A percentile compares a stretch with the other conserved stretches of the same genome.
Conservation (phyloP, 30 jellyfish, hydroid and myxozoan species). For the Rhopilema esculentum region DNA sequence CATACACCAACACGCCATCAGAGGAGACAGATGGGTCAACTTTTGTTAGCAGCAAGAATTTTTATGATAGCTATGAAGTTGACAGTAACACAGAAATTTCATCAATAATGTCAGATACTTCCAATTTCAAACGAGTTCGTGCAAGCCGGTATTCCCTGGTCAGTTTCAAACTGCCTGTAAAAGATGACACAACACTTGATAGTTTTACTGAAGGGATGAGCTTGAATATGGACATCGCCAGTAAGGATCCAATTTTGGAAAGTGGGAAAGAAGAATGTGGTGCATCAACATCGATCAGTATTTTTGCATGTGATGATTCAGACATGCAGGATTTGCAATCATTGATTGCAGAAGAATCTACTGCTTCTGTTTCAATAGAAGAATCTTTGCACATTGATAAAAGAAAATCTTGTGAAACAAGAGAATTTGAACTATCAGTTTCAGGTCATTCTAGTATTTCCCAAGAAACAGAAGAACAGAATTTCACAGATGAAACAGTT, state of each 20-base stretch:
- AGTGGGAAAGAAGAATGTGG: not conserved
- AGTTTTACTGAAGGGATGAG: not conserved
- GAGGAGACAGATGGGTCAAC: not conserved
- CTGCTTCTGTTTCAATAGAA: not conserved
- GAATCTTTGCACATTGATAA: not conserved
- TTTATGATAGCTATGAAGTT: not conserved
- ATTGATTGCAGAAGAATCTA: not conserved
- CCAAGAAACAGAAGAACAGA: not conserved
- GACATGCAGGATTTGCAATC: not conserved
- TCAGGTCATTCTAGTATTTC: not conserved
- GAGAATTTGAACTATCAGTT: not conserved
- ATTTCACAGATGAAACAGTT: not conserved
- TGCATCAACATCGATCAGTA: slow-evolving; percentile 2
- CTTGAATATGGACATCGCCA: not conserved
- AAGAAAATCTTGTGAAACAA: not conserved
- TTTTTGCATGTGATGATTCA: slow-evolving; percentile 5
- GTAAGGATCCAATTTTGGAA: not conserved
- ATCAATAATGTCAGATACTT: not conserved
- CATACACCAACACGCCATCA: slow-evolving; percentile 4
- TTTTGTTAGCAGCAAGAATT: not conserved
- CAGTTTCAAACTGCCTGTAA: not conserved
- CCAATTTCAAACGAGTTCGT: slow-evolving; percentile 11
- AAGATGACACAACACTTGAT: not conserved
- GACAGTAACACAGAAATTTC: slow-evolving; percentile 6
- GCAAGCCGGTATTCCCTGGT: slow-evolving; percentile 18